These are phyloP conservation scores for Cosmopolites sordidus DNA, from an alignment of 2,888 invertebrate genomes.

Conservation along the genomic window DNA sequence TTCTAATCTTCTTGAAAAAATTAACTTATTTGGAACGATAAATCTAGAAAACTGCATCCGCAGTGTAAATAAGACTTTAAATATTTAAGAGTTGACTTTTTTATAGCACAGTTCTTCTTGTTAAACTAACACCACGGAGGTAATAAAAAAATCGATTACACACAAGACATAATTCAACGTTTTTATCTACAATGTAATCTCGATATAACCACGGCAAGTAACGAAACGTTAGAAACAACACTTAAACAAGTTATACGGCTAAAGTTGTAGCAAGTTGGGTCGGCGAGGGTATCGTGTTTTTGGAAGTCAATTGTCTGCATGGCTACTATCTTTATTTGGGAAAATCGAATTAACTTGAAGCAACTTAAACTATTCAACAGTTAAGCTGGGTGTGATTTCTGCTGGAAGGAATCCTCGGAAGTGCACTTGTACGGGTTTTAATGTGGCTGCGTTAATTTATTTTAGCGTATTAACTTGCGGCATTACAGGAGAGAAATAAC, in stretches of 20 bases:
- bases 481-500: constrained; percentile 19
- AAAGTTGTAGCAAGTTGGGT: constrained; percentile 21
- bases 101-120: too few relatives aligned
- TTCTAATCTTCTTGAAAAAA: too few relatives aligned
- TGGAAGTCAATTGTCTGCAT: constrained; percentile 28
- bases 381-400: constrained; percentile 28
- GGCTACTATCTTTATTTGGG: constrained; percentile 28
- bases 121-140: too few relatives aligned
- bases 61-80: too few relatives aligned
- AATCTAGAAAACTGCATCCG: too few relatives aligned
- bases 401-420: constrained; percentile 26
- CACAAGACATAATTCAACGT: not conserved
- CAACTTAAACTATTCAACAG: constrained; percentile 29
- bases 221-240: constrained; percentile 21
- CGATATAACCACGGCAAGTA: not conserved
- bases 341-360: constrained; percentile 29
- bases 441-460: constrained; percentile 26
- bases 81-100: too few relatives aligned
- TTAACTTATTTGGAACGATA: too few relatives aligned
- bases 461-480: constrained; percentile 18
- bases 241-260: constrained; percentile 21
- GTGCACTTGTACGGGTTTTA: constrained; percentile 26
- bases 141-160: too few relatives aligned
- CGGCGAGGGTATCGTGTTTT: constrained; percentile 22
- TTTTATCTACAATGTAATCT: not conserved